phyloP scores from a whole-genome alignment of 2,888 invertebrate species.

The Erpobdella octoculata region DNA sequence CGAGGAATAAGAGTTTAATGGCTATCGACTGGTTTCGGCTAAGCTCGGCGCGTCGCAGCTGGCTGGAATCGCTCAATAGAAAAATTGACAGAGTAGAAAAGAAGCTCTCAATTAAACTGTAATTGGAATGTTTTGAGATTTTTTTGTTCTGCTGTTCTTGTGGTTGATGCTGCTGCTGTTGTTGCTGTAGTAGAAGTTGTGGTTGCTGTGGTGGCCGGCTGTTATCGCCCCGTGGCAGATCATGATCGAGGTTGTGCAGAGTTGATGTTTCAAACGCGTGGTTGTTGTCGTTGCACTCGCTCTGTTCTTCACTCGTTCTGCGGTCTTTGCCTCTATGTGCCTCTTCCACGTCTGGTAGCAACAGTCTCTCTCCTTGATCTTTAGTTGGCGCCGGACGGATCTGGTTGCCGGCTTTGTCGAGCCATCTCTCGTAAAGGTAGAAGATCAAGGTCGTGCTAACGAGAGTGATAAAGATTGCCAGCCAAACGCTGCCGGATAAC shows the following conservation, averaged over 20 bases:
- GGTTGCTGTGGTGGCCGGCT: too few relatives aligned
- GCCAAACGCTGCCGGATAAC: constrained; percentile 45
- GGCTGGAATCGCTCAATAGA: not conserved
- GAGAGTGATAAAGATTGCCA: constrained; percentile 45
- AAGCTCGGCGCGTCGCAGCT: not conserved
- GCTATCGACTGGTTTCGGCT: not conserved
- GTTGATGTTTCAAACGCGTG: not conserved
- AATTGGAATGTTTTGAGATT: not conserved
- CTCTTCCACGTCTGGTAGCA: not conserved
- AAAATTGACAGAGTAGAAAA: constrained; percentile 8
- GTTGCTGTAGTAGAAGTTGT: not conserved
- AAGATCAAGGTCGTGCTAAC: constrained; percentile 46
- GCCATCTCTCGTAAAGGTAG: constrained; percentile 44
- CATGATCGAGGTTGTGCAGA: not conserved
- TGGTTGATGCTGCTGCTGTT: not conserved
- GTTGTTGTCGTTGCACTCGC: not conserved
- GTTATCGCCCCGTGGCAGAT: too few relatives aligned
- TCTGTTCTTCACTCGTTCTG: not conserved
- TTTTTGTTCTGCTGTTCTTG: not conserved
- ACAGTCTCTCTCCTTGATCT: too few relatives aligned
- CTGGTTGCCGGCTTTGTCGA: not conserved
- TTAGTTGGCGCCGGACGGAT: too few relatives aligned
- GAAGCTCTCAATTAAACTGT: not conserved
- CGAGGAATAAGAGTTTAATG: constrained; percentile 42
- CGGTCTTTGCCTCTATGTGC: not conserved